phyloP scores from a whole-genome alignment of 2,113 vertebrate species.

The Cisticola juncidis region DNA sequence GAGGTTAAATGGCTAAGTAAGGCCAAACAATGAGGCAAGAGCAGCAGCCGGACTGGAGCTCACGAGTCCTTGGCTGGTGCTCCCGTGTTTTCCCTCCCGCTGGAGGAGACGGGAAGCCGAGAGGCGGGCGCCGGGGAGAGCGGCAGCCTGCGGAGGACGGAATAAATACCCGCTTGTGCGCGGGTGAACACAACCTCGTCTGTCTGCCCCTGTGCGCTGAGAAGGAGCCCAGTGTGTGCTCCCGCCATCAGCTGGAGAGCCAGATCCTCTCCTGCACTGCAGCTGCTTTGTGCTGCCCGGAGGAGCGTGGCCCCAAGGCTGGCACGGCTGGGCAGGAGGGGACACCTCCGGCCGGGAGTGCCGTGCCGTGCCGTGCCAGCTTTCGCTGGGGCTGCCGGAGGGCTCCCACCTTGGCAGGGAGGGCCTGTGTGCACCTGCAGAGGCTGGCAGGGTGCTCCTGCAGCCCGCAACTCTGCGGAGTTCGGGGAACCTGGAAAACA shows the following conservation, averaged over 20 bases:
- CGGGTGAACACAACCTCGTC: background rate
- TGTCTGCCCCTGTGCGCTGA: background rate
- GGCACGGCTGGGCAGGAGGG: background rate
- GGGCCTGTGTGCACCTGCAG: background rate
- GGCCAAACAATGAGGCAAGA: constrained; percentile 21
- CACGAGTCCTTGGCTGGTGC: constrained; percentile 16
- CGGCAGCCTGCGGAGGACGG: background rate
- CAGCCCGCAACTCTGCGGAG: rapidly evolving
- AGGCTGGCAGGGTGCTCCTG: background rate
- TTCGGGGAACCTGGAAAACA: background rate
- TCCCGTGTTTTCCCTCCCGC: background rate
- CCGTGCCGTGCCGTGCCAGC: rapidly evolving
- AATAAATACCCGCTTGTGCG: constrained; percentile 26
- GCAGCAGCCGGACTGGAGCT: background rate
- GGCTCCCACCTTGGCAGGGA: rapidly evolving
- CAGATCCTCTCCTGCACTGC: background rate
- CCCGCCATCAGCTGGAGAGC: background rate
- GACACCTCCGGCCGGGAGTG: rapidly evolving
- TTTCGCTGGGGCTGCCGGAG: rapidly evolving
- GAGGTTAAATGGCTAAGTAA: background rate
- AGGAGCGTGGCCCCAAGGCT: background rate
- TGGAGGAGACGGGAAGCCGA: background rate
- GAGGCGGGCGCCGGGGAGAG: background rate
- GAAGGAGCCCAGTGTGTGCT: background rate
- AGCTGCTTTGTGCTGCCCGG: background rate